Evolutionary conservation across 2,113 vertebrate genomes (phyloP).

Genomic region (Hippocampus zosterae): DNA sequence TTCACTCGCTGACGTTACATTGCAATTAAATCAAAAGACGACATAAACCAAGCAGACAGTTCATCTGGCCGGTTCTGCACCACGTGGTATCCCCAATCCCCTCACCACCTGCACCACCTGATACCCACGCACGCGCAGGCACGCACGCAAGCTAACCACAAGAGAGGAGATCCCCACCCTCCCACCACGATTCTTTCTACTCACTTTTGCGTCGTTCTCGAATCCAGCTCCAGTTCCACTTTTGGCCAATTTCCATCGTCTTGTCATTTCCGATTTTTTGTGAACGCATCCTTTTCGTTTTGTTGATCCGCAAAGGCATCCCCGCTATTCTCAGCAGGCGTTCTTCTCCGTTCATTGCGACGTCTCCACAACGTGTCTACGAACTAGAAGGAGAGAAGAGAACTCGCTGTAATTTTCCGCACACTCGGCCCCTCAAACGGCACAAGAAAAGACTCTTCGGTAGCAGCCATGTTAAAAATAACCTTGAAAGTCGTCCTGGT

Average conservation of each 20-base stretch:
- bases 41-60: too few relatives aligned
- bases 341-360: conserved; percentile 15
- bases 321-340: background rate
- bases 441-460: background rate
- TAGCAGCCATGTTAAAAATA: background rate
- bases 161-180: background rate
- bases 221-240: conserved; percentile 12
- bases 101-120: conserved; percentile 10
- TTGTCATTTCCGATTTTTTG: background rate
- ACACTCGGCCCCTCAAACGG: conserved; percentile 20
- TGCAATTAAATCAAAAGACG: background rate
- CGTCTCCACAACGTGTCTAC: conserved; percentile 58
- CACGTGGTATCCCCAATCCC: conserved; percentile 60
- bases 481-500: background rate
- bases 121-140: conserved; percentile 23
- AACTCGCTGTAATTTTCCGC: conserved; percentile 55
- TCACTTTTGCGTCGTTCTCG: conserved; percentile 59
- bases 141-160: conserved; percentile 9
- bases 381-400: conserved; percentile 23
- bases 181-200: conserved; percentile 44
- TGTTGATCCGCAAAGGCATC: background rate
- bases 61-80: conserved; percentile 11
- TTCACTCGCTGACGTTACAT: background rate
- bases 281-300: background rate
- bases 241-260: background rate